Base-by-base conservation (phyloP, 2,113 vertebrate genomes). In the Anhinga rufa region DNA sequence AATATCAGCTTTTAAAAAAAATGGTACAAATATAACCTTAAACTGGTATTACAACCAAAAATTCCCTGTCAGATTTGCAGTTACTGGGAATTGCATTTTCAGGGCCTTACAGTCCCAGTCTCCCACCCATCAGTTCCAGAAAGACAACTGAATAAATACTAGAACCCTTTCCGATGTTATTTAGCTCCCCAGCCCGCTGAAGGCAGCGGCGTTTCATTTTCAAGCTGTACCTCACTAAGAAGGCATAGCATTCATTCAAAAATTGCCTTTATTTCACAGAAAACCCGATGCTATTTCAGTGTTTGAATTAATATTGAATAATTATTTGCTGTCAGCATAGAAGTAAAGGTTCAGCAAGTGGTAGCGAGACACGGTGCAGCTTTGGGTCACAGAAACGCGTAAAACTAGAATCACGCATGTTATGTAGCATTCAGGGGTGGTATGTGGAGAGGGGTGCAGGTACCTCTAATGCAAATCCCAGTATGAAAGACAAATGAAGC, bases 341-440 rank as follows among this genome's bases (percentile, higher is more conserved):
- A 48, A n/a, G 10, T 6, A 5, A 71, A 71, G 13, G 22, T 31
- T 55, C 46, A 26, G 19, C 12, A 70, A 81, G 21, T 0, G 7
- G 9, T 2, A 34, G 10, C 13, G 16, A 14, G 17, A 22, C 14
- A 15, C 0, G 1, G 24, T 2, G 6, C 46, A 25, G 46, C 42
- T 61, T 15, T 24, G 19, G 8, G 9, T 31, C 31, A 54, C 12
- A 9, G 32, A 18, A 46, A 46, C 0, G 13, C 1, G 12, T 1
- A 15, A 10, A 42, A 17, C 7, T 25, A 5, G 48, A 26, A 31
- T 1, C 12, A 14, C 10, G 4, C 8, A 4, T 0, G 3, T 5
- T 19, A 3, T 0, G 7, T 7, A 9, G 9, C 2, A 28, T 1
- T 31, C 36, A 44, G 4, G 51, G 44, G 19, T 0, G 5, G 9